Conservation (phyloP, 1,140 invertebrate species). For the Papilio polytes region DNA sequence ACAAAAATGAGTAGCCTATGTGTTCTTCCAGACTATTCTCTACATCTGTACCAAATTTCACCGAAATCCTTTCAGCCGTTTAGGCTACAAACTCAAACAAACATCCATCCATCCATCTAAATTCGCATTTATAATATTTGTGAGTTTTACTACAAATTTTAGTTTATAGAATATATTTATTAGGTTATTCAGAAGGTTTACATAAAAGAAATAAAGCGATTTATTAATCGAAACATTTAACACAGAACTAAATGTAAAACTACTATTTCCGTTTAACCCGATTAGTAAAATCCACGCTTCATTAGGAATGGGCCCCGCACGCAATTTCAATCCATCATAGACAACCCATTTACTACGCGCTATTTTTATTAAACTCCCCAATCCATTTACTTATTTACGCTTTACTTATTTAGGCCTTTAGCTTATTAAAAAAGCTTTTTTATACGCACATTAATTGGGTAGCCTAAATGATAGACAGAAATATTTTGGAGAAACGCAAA, state of each 20-base stretch:
- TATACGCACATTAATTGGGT: neutral
- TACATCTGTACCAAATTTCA: no score
- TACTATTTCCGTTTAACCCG: neutral
- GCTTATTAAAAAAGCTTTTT: neutral
- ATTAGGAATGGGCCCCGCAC: constrained; percentile 6
- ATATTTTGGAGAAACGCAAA: neutral
- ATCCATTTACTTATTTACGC: neutral
- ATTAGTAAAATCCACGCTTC: constrained; percentile 2
- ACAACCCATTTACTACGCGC: constrained; percentile 14
- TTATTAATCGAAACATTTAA: no score
- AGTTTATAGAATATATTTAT: no score
- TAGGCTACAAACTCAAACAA: no score
- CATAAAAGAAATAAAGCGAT: no score
- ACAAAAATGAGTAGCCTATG: no score
- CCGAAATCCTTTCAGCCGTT: no score
- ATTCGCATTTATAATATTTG: no score
- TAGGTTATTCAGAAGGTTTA: no score
- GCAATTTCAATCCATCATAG: neutral
- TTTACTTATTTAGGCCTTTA: neutral
- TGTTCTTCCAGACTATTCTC: no score
- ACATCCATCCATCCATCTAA: no score
- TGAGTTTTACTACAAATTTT: no score
- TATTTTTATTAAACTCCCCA: neutral
- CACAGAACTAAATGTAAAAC: neutral
- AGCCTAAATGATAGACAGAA: neutral